Conservation (phyloP, 2,113 vertebrate species). For the Nibea coibor region DNA sequence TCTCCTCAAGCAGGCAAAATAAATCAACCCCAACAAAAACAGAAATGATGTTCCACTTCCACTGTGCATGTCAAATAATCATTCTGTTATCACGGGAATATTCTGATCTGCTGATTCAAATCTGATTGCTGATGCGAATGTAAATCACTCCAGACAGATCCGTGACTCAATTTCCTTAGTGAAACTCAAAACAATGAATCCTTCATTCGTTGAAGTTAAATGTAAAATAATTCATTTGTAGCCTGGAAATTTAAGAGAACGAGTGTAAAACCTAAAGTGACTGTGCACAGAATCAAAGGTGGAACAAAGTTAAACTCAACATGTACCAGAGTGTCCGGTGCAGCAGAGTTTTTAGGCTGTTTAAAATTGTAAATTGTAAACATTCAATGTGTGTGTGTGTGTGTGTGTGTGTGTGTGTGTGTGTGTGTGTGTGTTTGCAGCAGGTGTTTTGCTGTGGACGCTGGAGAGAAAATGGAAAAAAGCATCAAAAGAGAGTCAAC, state of each 20-base stretch:
- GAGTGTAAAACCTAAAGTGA: background rate
- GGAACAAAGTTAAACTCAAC: constrained; percentile 3
- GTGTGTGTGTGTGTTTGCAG: background rate
- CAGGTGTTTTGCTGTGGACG: background rate
- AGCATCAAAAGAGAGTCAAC: background rate
- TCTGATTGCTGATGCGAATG: background rate
- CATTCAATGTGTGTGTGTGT: background rate
- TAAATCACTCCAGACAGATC: background rate
- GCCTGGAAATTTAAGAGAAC: no score
- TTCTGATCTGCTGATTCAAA: background rate
- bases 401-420: background rate
- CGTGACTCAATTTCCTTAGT: background rate
- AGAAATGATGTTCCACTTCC: no score
- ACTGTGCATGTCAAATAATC: no score
- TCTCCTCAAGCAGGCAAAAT: no score
- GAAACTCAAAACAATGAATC: background rate
- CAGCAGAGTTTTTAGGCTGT: no score
- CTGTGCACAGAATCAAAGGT: background rate
- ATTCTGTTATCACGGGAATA: background rate
- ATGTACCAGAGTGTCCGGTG: background rate
- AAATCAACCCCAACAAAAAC: no score
- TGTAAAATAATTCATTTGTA: background rate
- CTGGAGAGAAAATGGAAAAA: background rate
- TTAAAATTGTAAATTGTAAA: background rate
- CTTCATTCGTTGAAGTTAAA: background rate